A percentile compares a stretch with the other conserved stretches of the same genome.
Conservation (phyloP, 2,888 invertebrate species). For the Gymnosoma rotundatum region DNA sequence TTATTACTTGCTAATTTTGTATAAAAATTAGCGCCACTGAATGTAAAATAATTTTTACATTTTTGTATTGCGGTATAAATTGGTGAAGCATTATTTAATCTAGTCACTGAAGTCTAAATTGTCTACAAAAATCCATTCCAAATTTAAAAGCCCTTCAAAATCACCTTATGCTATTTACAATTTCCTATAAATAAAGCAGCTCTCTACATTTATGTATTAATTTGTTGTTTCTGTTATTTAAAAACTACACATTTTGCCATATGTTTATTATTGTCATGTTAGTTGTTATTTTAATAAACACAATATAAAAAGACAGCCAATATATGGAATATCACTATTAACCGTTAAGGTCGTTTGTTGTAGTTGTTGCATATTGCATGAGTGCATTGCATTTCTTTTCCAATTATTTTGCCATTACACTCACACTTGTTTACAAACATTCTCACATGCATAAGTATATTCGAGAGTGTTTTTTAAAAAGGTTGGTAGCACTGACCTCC, state of each 20-base stretch:
- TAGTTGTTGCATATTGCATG: neutral
- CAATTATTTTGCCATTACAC: constrained; percentile 29
- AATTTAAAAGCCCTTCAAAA: no score
- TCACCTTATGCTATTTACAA: no score
- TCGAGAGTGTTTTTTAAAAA: neutral
- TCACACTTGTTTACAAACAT: neutral
- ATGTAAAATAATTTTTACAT: no score
- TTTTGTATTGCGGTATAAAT: no score
- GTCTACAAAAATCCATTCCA: no score
- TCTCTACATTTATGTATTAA: no score
- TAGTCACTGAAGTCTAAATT: no score
- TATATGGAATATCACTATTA: constrained; percentile 47
- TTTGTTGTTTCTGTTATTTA: neutral
- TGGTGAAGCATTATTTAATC: no score
- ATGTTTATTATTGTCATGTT: neutral
- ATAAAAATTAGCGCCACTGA: no score
- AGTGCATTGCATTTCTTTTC: constrained; percentile 17
- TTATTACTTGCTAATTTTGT: no score
- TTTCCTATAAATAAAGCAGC: no score
- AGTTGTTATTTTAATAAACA: constrained; percentile 34
- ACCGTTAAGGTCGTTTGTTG: constrained; percentile 66
- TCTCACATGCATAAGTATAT: neutral
- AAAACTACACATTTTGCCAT: neutral
- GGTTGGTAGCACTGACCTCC: constrained; percentile 59
- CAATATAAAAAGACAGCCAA: constrained; percentile 12